phyloP scores from a whole-genome alignment of 2,797 vertebrate species.

The Myotis planiceps region DNA sequence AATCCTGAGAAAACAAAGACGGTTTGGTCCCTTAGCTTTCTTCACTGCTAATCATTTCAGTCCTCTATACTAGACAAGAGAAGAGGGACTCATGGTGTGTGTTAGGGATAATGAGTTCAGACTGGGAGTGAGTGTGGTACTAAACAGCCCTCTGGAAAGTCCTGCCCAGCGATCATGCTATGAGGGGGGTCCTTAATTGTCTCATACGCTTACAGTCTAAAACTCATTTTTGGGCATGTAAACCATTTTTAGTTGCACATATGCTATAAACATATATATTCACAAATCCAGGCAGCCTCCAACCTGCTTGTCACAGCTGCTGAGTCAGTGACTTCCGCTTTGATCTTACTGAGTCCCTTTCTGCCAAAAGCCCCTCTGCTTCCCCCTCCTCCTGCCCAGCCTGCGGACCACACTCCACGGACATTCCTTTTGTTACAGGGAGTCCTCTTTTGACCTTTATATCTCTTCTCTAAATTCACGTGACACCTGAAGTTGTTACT shows the following conservation, averaged over 20 bases:
- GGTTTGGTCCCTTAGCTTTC: conserved; percentile 61
- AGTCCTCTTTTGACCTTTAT: not conserved
- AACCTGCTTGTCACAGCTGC: conserved; percentile 52
- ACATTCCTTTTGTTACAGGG: not conserved
- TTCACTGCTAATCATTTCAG: conserved; percentile 14
- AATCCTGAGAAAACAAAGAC: conserved; percentile 43
- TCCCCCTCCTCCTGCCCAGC: not conserved
- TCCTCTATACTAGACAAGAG: not conserved
- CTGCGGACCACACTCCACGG: not conserved
- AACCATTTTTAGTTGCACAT: conserved; percentile 50
- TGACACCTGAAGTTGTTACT: not conserved
- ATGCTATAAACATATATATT: not conserved
- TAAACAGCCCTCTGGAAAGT: conserved; percentile 47
- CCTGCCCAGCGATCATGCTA: not conserved
- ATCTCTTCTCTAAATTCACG: not conserved
- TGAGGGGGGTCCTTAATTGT: conserved; percentile 28
- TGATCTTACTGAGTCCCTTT: not conserved
- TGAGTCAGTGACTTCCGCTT: not conserved
- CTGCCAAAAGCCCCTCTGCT: not conserved
- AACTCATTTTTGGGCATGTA: conserved; percentile 56
- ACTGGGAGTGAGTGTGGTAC: conserved; percentile 58
- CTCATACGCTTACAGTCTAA: conserved; percentile 59
- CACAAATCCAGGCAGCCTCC: not conserved
- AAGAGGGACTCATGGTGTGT: conserved; percentile 43
- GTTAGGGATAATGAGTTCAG: conserved; percentile 68